These are phyloP conservation scores for Spheniscus humboldti DNA, from an alignment of 2,797 vertebrate genomes.

Conservation along the genomic window DNA sequence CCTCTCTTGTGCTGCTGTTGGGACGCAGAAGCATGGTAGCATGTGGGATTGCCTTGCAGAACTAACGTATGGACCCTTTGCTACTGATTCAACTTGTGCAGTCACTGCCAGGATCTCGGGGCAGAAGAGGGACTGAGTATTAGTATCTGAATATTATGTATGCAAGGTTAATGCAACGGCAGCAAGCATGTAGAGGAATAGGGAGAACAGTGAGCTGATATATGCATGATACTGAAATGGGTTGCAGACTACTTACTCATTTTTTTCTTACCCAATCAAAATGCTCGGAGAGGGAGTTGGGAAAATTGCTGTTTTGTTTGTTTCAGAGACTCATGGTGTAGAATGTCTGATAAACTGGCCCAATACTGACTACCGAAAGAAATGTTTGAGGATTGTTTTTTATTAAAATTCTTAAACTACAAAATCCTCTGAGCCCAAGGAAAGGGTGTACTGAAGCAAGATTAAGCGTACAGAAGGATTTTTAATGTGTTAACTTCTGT, in stretches of 20 bases:
- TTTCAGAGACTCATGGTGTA: background rate
- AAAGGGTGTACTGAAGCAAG: background rate
- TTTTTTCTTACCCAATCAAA: background rate
- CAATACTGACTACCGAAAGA: background rate
- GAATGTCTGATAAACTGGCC: background rate
- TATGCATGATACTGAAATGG: background rate
- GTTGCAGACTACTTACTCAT: background rate
- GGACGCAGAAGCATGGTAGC: background rate
- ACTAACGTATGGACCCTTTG: background rate
- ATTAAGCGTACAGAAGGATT: background rate
- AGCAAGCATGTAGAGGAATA: background rate
- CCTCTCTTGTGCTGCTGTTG: background rate
- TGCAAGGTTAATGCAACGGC: background rate
- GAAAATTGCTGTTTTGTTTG: background rate
- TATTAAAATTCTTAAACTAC: background rate
- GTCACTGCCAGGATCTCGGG: background rate
- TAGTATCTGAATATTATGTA: background rate
- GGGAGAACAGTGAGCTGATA: background rate
- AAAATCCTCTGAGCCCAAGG: background rate
- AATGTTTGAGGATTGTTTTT: background rate
- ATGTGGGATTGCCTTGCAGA: background rate
- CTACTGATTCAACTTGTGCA: background rate
- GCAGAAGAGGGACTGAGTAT: background rate
- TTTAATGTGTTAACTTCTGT: background rate
- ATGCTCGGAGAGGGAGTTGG: background rate